Evolutionary conservation across 2,797 vertebrate genomes (phyloP), one percentile per base, ranked within the genome.

Genomic region (Myotis planiceps): DNA sequence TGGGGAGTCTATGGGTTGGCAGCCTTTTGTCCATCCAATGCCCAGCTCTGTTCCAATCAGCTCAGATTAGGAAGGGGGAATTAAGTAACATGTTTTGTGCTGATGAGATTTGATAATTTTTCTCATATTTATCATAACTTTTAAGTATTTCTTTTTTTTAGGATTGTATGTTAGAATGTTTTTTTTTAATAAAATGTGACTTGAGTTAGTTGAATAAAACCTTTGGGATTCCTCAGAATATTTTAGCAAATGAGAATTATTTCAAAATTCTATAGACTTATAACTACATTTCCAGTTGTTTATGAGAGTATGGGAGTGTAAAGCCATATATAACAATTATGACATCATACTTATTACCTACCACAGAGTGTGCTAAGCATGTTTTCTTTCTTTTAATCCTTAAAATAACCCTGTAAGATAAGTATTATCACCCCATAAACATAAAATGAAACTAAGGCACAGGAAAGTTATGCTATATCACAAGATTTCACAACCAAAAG

Each of bases 151-250:
- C 12, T 51, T 14, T 18, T 72, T 96, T 95, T 69, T 13, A 84
- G 27, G 47, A 92, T 16, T 87, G 37, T 29, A 79, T 27, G 32
- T 88, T 86, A 23, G 71, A 91, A 83, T 85, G 69, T 75, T 32
- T 84, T 63, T 79, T 78, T 49, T 65, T 18, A 95, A 88, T 88
- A 88, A 88, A 76, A 51, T 78, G 27, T 85, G 75, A 47, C 76
- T 91, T 72, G n/a, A 90, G 49, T 93, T 94, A 95, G 68, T 58
- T 39, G 2, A 42, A 94, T 90, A 39, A 92, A 96, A 95, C 72
- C 76, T 87, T 94, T 79, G 32, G 66, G 91, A 83, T 82, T 88
- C 66, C 25, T 89, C 39, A 94, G 75, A 75, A 51, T 34, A 87
- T 75, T 94, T 95, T 92, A 86, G 47, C 49, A 60, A 79, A 78